Conservation (phyloP, 1,140 invertebrate species). For the Paralvinella palmiformis region DNA sequence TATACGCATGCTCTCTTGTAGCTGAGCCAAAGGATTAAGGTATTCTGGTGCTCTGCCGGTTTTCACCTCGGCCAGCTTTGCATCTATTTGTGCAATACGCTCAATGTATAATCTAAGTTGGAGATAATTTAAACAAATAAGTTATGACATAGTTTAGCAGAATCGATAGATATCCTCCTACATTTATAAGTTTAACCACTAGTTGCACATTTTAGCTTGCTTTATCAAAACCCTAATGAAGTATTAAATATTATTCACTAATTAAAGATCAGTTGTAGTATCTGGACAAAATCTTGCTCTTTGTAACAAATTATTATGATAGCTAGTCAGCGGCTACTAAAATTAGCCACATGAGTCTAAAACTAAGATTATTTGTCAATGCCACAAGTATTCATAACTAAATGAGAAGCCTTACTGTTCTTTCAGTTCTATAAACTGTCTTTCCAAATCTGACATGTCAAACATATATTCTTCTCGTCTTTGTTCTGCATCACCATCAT, state of each 20-base stretch:
- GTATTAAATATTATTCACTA: background rate
- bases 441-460: slow-evolving; percentile 79
- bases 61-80: slow-evolving; percentile 76
- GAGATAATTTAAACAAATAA: slow-evolving; percentile 12
- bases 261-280: background rate
- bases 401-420: slow-evolving; percentile 66
- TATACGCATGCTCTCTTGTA: slow-evolving; percentile 77
- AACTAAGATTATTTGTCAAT: too few species aligned
- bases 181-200: slow-evolving; percentile 6
- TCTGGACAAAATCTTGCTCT: slow-evolving; percentile 3
- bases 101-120: slow-evolving; percentile 77
- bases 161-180: too few species aligned
- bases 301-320: too few species aligned
- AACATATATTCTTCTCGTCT: slow-evolving; percentile 74
- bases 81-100: slow-evolving; percentile 73
- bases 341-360: too few species aligned
- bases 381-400: background rate
- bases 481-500: slow-evolving; percentile 84
- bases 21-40: slow-evolving; percentile 70
- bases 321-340: too few species aligned
- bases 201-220: background rate
- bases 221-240: background rate
- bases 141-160: background rate
- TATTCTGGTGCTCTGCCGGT: slow-evolving; percentile 82
- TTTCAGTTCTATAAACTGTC: slow-evolving; percentile 76